A percentile compares a stretch with the other conserved stretches of the same genome.
Conservation (phyloP, 35 echinoderm and acorn worm genomes). For the Eucidaris tribuloides region DNA sequence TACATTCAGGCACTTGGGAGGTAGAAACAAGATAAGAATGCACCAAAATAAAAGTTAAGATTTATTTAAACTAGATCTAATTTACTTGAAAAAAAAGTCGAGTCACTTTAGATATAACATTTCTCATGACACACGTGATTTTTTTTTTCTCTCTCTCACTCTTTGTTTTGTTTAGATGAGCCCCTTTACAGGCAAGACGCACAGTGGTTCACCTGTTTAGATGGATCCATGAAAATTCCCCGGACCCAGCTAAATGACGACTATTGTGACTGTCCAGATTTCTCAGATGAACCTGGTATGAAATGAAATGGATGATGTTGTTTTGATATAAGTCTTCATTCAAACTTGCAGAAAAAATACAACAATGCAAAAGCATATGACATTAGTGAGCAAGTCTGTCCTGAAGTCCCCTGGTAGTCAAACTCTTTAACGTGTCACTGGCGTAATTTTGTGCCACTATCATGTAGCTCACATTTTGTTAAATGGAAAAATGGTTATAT, state of each 20-base stretch:
- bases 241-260: constrained; percentile 87
- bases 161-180: too few species aligned
- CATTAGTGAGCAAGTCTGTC: not conserved
- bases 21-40: too few species aligned
- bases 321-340: not conserved
- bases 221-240: constrained; percentile 80
- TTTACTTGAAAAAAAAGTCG: too few species aligned
- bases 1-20: too few species aligned
- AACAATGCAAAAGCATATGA: not conserved
- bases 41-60: too few species aligned
- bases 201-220: constrained; percentile 80
- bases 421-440: too few species aligned
- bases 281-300: constrained; percentile 95
- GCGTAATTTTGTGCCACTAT: too few species aligned
- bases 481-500: too few species aligned
- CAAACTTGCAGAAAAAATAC: not conserved
- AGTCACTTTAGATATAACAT: too few species aligned
- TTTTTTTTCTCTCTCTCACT: too few species aligned
- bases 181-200: constrained; percentile 55
- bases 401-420: not conserved
- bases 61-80: too few species aligned
- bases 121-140: too few species aligned
- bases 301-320: not conserved
- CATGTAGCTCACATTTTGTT: not conserved
- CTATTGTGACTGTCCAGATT: constrained; percentile 96